These are phyloP conservation scores for Scleropages formosus DNA, from an alignment of 2,797 vertebrate species.

Conservation along the genomic window DNA sequence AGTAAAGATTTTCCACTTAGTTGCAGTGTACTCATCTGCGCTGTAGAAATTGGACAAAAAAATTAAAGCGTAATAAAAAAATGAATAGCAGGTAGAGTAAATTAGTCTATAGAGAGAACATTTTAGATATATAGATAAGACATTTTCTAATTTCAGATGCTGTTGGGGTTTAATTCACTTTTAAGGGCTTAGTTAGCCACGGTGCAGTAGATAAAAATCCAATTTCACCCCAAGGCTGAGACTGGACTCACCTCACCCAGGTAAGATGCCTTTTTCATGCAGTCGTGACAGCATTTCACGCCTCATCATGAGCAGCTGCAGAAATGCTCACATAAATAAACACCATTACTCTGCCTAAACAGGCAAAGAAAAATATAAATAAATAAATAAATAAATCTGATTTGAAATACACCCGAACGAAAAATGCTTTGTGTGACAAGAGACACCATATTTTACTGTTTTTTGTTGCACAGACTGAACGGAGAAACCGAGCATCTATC, in stretches of 20 bases:
- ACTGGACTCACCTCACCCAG: neutral
- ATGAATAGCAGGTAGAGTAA: neutral
- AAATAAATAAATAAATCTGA: neutral
- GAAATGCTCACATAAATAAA: neutral
- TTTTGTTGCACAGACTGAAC: neutral
- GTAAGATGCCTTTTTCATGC: neutral
- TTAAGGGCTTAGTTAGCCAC: neutral
- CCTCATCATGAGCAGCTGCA: neutral
- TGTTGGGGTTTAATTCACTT: neutral
- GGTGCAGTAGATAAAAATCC: neutral
- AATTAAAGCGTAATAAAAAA: neutral
- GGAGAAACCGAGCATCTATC: neutral
- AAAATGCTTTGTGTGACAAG: too few species aligned
- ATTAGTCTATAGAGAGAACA: slow-evolving; percentile 6
- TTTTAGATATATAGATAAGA: neutral
- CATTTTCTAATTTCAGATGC: neutral
- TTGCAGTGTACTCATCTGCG: slow-evolving; percentile 31
- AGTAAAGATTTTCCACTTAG: slow-evolving; percentile 39
- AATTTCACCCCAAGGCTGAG: neutral
- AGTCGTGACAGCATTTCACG: neutral
- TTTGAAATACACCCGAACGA: too few species aligned
- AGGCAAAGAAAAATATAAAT: neutral
- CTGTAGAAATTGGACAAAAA: neutral
- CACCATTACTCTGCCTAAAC: neutral
- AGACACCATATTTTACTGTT: slow-evolving; percentile 3